Percentiles rank a stretch among this genome's conserved stretches.
Conservation (phyloP, 1,140 invertebrate genomes). For the Pachyrhynchus sulphureomaculatus region DNA sequence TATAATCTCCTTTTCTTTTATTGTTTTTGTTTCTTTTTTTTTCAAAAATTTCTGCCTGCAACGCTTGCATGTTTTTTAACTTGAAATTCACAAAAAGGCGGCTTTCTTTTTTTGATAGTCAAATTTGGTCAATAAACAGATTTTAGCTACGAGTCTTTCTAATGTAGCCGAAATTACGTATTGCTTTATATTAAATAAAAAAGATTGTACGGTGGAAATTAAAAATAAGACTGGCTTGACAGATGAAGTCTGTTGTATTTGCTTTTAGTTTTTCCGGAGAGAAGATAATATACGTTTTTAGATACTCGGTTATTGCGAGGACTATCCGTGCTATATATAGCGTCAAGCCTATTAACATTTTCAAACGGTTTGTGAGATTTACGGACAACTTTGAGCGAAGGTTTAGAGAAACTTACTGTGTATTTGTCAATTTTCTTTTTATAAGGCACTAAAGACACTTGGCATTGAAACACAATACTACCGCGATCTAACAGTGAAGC, state of each 20-base stretch:
- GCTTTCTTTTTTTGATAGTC: too few relatives aligned
- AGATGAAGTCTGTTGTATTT: background rate
- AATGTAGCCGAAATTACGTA: too few relatives aligned
- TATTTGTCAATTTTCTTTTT: conserved; percentile 4
- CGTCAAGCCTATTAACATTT: conserved; percentile 4
- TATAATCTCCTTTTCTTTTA: too few relatives aligned
- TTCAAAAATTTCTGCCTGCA: too few relatives aligned
- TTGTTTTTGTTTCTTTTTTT: too few relatives aligned
- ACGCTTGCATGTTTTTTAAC: too few relatives aligned
- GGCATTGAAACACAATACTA: background rate
- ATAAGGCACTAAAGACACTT: background rate
- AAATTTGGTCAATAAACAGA: too few relatives aligned
- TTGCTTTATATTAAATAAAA: too few relatives aligned
- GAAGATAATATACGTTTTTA: background rate
- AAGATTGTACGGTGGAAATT: background rate
- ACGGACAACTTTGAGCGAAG: background rate
- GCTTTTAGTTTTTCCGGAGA: background rate
- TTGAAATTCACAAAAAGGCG: too few relatives aligned
- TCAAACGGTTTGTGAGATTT: background rate
- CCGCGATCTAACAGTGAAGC: background rate
- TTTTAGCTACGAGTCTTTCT: too few relatives aligned
- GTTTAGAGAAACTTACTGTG: conserved; percentile 8
- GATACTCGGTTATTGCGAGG: background rate
- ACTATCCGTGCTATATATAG: conserved; percentile 12
- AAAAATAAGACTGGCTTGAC: background rate